Base-by-base conservation (phyloP, 2,797 vertebrate species). In the Hydrocynus forskahlii region DNA sequence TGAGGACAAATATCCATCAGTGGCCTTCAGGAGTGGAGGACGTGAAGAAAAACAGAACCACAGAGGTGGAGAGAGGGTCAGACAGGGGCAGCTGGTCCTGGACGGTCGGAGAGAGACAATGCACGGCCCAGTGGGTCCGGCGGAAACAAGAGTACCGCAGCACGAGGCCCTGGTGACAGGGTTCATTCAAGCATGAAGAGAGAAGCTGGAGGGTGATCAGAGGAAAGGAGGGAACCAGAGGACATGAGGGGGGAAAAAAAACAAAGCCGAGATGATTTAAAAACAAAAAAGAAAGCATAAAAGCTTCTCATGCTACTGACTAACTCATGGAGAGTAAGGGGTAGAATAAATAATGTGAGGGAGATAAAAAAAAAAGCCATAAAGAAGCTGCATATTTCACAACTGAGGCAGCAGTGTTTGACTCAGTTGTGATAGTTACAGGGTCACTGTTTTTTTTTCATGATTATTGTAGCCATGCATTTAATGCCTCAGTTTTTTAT, bases 91-190 rank as follows among this genome's bases (percentile, higher is more conserved):
- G 54, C 40, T 87, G 89, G 88, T 88, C 88, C 5, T 94, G 94
- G 93, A 85, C 89, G 2, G 80, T 90, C 19, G 93, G 88, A 23
- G 90, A 88, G 50, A 86, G 83, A 23, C 79, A 82, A 48, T 86
- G 80, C 81, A 90, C 92, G 0, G 92, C 94, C 52, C 94, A 94
- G 88, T 93, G 94, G 92, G 91, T 95, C 82, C 92, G 94, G 55
- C 91, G 89, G 81, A 93, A 95, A 81, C 94, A 95, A 74, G 89
- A 93, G 71, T 85, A 84, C 79, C 91, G 93, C 81, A 94, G 92
- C 88, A 96, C 95, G 0, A 78, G 93, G 10, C 96, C 95, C 4
- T 97, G 96, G 96, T 96, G 93, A 96, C 10, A 52, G 17, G 19
- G 60, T 2, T 8, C 40, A n/a, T 0, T 69, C n/a, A 13, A 38